Evolutionary conservation across 2,888 invertebrate species (phyloP).

Genomic region (Ectemnius cavifrons): DNA sequence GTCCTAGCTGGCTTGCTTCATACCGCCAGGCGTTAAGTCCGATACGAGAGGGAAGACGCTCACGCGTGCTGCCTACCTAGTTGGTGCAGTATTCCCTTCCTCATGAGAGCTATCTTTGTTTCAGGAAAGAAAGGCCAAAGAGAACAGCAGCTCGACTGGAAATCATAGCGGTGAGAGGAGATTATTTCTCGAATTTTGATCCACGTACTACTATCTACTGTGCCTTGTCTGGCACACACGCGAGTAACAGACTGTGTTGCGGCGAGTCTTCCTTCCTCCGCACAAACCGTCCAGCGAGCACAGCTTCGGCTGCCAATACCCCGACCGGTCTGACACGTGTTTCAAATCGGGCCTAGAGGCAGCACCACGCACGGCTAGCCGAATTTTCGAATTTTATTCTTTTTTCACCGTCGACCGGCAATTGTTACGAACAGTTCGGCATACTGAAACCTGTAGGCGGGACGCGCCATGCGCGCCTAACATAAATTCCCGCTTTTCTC

Average conservation of each 20-base stretch:
- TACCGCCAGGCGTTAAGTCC: conserved; percentile 52
- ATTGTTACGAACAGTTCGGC: conserved; percentile 19
- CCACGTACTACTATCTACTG: conserved; percentile 16
- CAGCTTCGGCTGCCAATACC: conserved; percentile 47
- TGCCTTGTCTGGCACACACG: conserved; percentile 19
- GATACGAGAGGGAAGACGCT: conserved; percentile 14
- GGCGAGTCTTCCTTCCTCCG: conserved; percentile 31
- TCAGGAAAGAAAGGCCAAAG: conserved; percentile 76
- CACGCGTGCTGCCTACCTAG: conserved; percentile 1
- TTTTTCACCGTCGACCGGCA: conserved; percentile 21
- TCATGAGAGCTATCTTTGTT: conserved; percentile 46
- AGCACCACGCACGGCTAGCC: conserved; percentile 30
- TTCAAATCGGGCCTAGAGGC: conserved; percentile 38
- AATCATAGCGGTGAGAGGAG: conserved; percentile 76
- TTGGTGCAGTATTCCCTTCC: conserved; percentile 10
- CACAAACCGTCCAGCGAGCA: conserved; percentile 25
- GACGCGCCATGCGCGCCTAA: no score
- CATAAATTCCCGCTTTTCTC: no score
- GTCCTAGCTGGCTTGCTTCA: conserved; percentile 78
- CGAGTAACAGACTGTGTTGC: conserved; percentile 27
- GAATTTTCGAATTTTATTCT: conserved; percentile 34
- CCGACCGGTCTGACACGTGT: conserved; percentile 58
- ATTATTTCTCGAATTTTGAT: conserved; percentile 41
- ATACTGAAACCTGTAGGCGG: neutral
- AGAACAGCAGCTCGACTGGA: conserved; percentile 74